phyloP scores from a whole-genome alignment of 2,888 invertebrate species.

The Gortyna flavago region DNA sequence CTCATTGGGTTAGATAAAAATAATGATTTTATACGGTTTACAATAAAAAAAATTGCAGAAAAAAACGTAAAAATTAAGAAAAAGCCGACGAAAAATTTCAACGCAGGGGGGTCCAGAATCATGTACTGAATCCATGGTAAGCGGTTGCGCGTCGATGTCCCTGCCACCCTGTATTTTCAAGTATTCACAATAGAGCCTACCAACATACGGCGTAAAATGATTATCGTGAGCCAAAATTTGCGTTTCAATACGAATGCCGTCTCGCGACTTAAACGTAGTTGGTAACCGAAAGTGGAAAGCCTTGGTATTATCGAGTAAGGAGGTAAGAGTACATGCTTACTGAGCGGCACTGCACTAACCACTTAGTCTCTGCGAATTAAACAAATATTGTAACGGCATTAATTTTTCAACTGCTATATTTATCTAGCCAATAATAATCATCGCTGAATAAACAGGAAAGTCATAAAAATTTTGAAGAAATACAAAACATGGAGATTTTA shows the following conservation, averaged over 20 bases:
- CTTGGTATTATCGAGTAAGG: conserved; percentile 85
- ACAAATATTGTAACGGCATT: conserved; percentile 76
- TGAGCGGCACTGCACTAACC: conserved; percentile 74
- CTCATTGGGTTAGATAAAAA: too few relatives aligned
- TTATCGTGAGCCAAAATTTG: conserved; percentile 71
- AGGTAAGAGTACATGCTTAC: conserved; percentile 78
- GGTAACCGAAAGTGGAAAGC: conserved; percentile 86
- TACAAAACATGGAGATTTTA: not conserved
- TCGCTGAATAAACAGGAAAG: conserved; percentile 39
- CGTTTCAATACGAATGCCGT: conserved; percentile 73
- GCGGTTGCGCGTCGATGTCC: too few relatives aligned
- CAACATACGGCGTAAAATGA: conserved; percentile 48
- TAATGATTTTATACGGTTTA: too few relatives aligned
- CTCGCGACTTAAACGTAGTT: conserved; percentile 75
- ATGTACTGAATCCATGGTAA: too few relatives aligned
- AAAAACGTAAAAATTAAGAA: too few relatives aligned
- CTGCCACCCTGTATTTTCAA: too few relatives aligned
- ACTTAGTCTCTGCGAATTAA: conserved; percentile 74
- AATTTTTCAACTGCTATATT: conserved; percentile 62
- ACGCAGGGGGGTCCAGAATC: too few relatives aligned
- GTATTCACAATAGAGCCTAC: conserved; percentile 40
- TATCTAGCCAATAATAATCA: conserved; percentile 51
- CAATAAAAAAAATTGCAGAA: too few relatives aligned
- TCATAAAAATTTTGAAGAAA: conserved; percentile 12
- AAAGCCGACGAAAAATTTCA: too few relatives aligned